Percentiles rank a stretch among this genome's conserved stretches.
Conservation (phyloP, 53 echinoderm and acorn worm genomes). For the Patiria pectinifera region DNA sequence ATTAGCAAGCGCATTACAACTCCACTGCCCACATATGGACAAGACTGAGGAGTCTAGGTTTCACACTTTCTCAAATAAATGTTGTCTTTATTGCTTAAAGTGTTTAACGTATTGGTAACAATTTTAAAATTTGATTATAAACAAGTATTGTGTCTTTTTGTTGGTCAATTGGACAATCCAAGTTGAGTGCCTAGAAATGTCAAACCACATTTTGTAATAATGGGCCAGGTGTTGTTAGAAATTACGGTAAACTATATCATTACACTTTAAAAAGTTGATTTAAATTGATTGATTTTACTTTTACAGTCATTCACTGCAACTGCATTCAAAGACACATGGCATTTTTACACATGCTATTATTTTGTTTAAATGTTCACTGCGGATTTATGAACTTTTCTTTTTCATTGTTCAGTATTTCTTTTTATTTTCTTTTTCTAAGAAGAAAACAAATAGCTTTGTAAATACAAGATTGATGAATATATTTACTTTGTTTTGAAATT, state of each 20-base stretch:
- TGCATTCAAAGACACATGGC: not conserved
- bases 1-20: not conserved
- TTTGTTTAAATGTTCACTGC: not conserved
- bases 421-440: not conserved
- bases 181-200: not conserved
- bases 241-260: not conserved
- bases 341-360: not conserved
- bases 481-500: slow-evolving; percentile 49
- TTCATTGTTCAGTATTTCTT: slow-evolving; percentile 5
- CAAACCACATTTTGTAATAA: not conserved
- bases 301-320: not conserved
- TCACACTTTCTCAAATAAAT: not conserved
- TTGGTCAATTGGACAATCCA: not conserved
- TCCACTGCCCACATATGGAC: not conserved
- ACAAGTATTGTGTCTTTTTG: not conserved
- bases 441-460: slow-evolving; percentile 12
- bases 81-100: not conserved
- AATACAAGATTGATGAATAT: slow-evolving; percentile 56
- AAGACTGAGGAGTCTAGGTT: not conserved
- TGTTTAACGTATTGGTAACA: not conserved
- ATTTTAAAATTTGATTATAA: not conserved
- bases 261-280: not conserved
- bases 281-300: not conserved
- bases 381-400: not conserved
- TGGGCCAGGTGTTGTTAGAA: not conserved